Base-by-base conservation (phyloP, 2,888 invertebrate species). In the Ecliptopera silaceata region DNA sequence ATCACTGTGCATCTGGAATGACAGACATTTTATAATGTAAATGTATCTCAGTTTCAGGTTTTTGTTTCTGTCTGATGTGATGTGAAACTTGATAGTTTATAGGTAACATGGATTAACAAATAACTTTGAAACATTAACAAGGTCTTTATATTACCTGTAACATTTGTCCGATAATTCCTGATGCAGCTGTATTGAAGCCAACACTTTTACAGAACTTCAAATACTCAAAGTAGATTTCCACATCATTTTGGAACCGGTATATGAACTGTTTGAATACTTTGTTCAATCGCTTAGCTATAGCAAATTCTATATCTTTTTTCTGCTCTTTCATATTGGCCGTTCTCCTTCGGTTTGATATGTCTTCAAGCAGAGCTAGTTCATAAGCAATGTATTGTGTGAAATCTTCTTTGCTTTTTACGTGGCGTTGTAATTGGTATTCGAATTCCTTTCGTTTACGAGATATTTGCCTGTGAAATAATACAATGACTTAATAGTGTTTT, bases 141-240 rank as follows among this genome's bases (percentile, higher is more conserved):
- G 41, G 6, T 20, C 12, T 15, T 22, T 12, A 36, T 41, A 20
- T 31, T 70, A 94, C 94, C 88, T 93, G 92, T 42, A 94, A 74
- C 92, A 94, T 93, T 75, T 92, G 92, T 59, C 93, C 92, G 61
- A 94, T 92, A 48, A 93, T 92, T 12, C 90, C 86, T 6, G 93
- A 90, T 13, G 93, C 91, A 43, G 93, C 92, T 48, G 87, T 77
- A 18, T 88, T 80, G 66, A 92, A 93, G 5, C 93, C 91, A 20
- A 94, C 93, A 76, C 93, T 92, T 69, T 93, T 94, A 70, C 95
- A 95, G 78, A 97, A 97, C 71, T 95, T 95, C 49, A 97, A 94
- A 72, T 95, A 96, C 39, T 95, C 94, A 70, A 95, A 91, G 94
- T 96, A 96, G 53, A 97, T 89, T 64, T 94, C 92, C 34, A 95